These are phyloP conservation scores for Apolygus lucorum DNA, from an alignment of 1,140 invertebrate species.

Conservation along the genomic window DNA sequence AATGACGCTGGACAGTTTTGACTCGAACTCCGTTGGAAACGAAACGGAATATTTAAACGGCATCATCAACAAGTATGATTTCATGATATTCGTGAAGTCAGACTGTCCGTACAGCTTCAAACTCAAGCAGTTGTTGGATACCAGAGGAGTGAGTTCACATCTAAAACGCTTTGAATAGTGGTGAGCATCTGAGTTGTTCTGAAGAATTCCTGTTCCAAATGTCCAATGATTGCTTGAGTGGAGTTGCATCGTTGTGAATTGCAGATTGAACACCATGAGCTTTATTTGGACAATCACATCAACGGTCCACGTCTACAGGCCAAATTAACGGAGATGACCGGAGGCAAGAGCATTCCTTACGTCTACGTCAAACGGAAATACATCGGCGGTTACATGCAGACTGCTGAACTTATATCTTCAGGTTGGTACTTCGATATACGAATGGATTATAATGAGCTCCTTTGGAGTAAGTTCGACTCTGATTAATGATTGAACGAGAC, in stretches of 20 bases:
- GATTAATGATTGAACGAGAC: too few relatives aligned
- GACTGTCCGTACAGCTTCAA: not conserved
- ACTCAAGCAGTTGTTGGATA: not conserved
- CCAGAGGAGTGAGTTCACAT: not conserved
- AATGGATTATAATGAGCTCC: too few relatives aligned
- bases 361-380: not conserved
- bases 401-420: not conserved
- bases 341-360: not conserved
- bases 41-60: not conserved
- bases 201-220: too few relatives aligned
- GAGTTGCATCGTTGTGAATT: not conserved
- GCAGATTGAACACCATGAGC: not conserved
- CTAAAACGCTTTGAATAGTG: too few relatives aligned
- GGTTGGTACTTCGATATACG: too few relatives aligned
- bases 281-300: not conserved
- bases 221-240: too few relatives aligned
- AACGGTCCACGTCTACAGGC: not conserved
- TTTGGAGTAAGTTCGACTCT: too few relatives aligned
- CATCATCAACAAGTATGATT: not conserved
- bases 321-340: not conserved
- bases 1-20: constrained; percentile 6
- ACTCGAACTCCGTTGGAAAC: not conserved
- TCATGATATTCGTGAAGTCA: not conserved
- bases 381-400: constrained; percentile 3
- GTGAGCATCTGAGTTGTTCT: too few relatives aligned